Base-by-base conservation (phyloP, 2,888 invertebrate species). In the Andricus curvator region DNA sequence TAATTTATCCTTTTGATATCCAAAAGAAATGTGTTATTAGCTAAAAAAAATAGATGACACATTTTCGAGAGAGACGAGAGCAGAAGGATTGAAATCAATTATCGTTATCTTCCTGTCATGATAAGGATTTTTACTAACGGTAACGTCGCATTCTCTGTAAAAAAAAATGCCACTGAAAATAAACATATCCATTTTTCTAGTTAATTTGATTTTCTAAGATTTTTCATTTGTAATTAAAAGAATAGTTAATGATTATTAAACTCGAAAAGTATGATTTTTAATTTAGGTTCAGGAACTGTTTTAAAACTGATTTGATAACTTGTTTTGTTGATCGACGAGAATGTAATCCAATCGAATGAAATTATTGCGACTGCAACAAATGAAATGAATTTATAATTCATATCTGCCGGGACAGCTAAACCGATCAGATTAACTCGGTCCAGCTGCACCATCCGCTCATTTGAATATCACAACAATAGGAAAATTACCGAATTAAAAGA, bases 381-480 rank as follows among this genome's bases (percentile, higher is more conserved):
- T 74, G 33, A 74, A 33, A 74, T 48, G 8, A 22, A 44, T 48
- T 68, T 25, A 6, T 68, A 74, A 22, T 67, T 67, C 6, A 25
- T 29, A 56, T 74, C 51, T 51, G 51, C 17, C 13, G n/a, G 60
- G 56, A 74, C 74, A 74, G 29, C 6, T 74, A 74, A 74, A 74
- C 74, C 51, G 74, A 74, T 74, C 2, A 56, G 56, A 74, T 74
- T 74, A 74, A 33, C n/a, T 51, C 33, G 51, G 37, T 74, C 70
- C 74, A 74, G 56, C 56, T 74, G 56, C 74, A 74, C 22, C 74
- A 74, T 74, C 37, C 56, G 56, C 37, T 74, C 11, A 74, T 74
- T 74, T 74, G 37, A 74, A 74, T 74, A 60, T 22, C 56, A 22
- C n/a, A 51, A 74, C 56, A 74, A 56, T 60, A 74, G 74, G 74